Base-by-base conservation (phyloP, 2,797 vertebrate genomes). In the Oryzias dopingdopingensis region DNA sequence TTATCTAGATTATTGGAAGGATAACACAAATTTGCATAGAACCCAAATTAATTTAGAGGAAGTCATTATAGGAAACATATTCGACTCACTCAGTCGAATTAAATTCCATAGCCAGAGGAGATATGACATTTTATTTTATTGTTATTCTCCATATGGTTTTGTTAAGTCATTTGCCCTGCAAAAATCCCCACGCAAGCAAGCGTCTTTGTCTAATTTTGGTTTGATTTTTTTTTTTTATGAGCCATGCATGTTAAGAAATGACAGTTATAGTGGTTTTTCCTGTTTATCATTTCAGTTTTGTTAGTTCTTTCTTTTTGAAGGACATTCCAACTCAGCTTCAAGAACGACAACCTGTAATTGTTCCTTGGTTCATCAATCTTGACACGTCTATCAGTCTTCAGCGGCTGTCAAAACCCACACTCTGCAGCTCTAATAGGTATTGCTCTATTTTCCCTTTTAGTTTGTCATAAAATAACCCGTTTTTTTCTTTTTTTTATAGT, bases 401-500 rank as follows among this genome's bases (percentile, higher is more conserved):
- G 77, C 77, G 67, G 47, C 74, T 72, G 84, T 83, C 80, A 83
- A 77, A 70, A 85, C 77, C 68, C 67, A 37, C 59, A 79, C 80
- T 81, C 83, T 59, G 74, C 66, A 79, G 80, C 67, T 54, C 65
- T 82, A 86, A 88, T 76, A 79, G 85, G 82, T 37, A 79, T 76
- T 48, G 51, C 76, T 82, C 78, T 62, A 77, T 82, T 80, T 81
- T 69, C 62, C 58, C 56, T 46, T 52, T 49, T 52, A 62, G 61
- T 77, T 79, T 80, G 78, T 80, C 81, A 72, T 58, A 79, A 70
- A 80, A 79, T 80, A 77, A 84, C 82, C 68, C 84, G 88, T 89
- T 90, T 85, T 90, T 29, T 87, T 84, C 86, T 89, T 72, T 90
- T 12, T 85, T 86, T 90, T 73, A 78, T 80, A 79, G 83, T 77